Percentiles rank a stretch among this genome's conserved stretches.
Conservation (phyloP, 2,113 vertebrate species). For the Telmatochromis sp. region DNA sequence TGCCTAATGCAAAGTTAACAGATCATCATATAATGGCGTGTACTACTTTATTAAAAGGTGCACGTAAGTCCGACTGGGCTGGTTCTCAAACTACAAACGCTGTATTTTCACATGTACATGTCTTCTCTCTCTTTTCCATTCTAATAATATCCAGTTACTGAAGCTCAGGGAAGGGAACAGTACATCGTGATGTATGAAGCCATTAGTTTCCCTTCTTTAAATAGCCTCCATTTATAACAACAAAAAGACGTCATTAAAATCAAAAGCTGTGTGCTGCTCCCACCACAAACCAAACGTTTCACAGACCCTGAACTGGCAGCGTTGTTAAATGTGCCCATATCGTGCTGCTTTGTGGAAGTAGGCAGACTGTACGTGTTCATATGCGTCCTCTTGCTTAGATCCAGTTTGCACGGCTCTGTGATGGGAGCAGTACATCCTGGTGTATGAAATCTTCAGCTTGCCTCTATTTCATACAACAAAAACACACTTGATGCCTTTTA, state of each 20-base stretch:
- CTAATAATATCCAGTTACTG: not conserved
- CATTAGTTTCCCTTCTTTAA: not conserved
- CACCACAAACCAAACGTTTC: not conserved
- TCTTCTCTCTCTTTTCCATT: not conserved
- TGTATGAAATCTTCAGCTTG: not conserved
- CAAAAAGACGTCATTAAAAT: not conserved
- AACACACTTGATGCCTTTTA: not conserved
- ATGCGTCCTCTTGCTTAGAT: not conserved
- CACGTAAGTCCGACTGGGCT: accelerated
- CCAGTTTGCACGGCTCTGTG: not conserved
- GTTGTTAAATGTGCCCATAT: accelerated
- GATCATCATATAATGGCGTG: not conserved
- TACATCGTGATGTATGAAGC: not conserved
- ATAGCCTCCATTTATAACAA: not conserved
- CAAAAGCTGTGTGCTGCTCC: not conserved
- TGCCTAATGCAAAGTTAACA: not conserved
- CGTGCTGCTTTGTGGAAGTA: not conserved
- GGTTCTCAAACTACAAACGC: not conserved
- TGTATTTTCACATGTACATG: not conserved
- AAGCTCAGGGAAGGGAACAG: not conserved
- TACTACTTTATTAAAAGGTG: not conserved
- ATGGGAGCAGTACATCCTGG: not conserved
- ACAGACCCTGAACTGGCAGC: not conserved
- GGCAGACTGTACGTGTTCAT: accelerated
- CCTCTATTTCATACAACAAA: not conserved